Percentiles rank a stretch among this genome's conserved stretches.
Evolutionary conservation across 2,113 vertebrate species (phyloP).

Genomic region (Pogona vitticeps): DNA sequence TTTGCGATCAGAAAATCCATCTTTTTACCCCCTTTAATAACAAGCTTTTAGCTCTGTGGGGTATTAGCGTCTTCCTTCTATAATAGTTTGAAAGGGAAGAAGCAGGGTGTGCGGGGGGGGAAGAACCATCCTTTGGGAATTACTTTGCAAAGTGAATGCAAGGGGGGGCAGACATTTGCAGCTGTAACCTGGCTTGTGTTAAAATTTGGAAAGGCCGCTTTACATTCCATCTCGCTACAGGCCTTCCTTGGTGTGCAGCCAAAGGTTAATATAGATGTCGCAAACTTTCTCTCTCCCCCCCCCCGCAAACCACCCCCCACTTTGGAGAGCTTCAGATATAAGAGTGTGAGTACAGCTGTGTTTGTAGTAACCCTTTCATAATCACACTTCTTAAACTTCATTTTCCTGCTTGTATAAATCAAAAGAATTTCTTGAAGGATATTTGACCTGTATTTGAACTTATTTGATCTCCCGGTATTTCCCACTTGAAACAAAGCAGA

Average conservation of each 20-base stretch:
- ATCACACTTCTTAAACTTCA: constrained; percentile 77
- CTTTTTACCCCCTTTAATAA: constrained; percentile 76
- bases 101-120: not conserved
- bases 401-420: constrained; percentile 81
- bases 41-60: constrained; percentile 78
- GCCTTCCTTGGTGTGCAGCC: constrained; percentile 84
- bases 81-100: constrained; percentile 66
- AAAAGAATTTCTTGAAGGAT: constrained; percentile 74
- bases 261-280: constrained; percentile 98
- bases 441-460: constrained; percentile 83
- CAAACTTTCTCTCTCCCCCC: constrained; percentile 78
- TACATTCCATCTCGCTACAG: constrained; percentile 88
- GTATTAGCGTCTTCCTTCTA: constrained; percentile 81
- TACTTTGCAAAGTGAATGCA: constrained; percentile 74
- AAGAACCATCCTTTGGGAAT: constrained; percentile 79
- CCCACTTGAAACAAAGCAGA: constrained; percentile 72
- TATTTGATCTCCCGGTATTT: constrained; percentile 74
- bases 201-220: constrained; percentile 83
- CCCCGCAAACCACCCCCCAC: not conserved
- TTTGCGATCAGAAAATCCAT: constrained; percentile 75
- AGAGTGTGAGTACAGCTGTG: constrained; percentile 78
- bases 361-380: constrained; percentile 81
- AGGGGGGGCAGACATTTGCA: constrained; percentile 76
- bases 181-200: constrained; percentile 87
- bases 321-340: constrained; percentile 74